Evolutionary conservation across 2,888 invertebrate genomes (phyloP), one percentile per base, ranked within the genome.

Genomic region (Lagria hirta): DNA sequence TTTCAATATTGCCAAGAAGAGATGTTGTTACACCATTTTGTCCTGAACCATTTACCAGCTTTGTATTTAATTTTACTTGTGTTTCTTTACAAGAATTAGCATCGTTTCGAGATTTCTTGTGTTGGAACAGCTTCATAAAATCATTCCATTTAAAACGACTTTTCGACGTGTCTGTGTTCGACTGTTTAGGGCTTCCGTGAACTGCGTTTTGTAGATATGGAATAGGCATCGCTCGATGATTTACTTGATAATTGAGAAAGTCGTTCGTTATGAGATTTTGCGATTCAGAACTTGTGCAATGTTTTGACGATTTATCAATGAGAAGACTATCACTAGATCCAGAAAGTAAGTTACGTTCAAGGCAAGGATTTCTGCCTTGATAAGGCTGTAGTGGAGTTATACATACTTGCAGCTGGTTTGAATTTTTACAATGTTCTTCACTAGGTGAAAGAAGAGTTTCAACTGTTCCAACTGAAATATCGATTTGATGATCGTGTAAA

Each of bases 191-290:
- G 32, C 62, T 57, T 5, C 65, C 71, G 40, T 77, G 81, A 13
- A 87, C 86, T 34, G 85, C 84, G 60, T 88, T 88, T 55, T 82
- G 86, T 0, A 88, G 77, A 57, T 84, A 87, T 0, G 87, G 84
- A 50, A 82, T 82, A 1, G 81, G 82, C 37, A 75, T 80, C 49
- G 75, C 78, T 48, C 74, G 75, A 62, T 73, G 76, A 42, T 68
- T 70, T 8, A 62, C 53, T 52, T 66, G 69, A 46, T 62, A 69
- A 51, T 66, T 71, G n/a, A 76, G 60, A 54, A 73, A 76, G 58
- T 78, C 78, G 36, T 75, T 75, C 3, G 75, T 67, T 12, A 77
- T 68, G 8, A 77, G 65, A 43, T 73, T 74, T 51, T 75, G 76
- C 5, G 73, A 72, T 52, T 77, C 78, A 3, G 69, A 68, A 45